Base-by-base conservation (phyloP, 2,113 vertebrate genomes). In the Archilochus colubris region DNA sequence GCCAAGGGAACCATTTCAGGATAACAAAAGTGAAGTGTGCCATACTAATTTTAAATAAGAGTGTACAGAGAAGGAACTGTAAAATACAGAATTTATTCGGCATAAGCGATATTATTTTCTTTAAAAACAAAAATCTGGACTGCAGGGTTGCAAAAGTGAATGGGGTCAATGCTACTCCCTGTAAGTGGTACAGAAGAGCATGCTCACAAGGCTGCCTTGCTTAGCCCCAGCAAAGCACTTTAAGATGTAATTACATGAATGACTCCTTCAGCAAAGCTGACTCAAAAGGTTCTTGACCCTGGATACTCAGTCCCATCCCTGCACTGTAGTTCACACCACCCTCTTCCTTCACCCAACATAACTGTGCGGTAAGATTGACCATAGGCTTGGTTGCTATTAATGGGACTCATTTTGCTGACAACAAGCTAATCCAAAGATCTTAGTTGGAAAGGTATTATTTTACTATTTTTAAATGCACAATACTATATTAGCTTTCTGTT, bases 201-300 rank as follows among this genome's bases (percentile, higher is more conserved):
- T 83, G 85, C 90, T 95, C 80, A 88, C 46, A 54, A 78, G 55
- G 76, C 69, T 93, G 44, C 73, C 68, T 85, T 70, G 82, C 89
- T 91, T 68, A 91, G 91, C 88, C 93, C 73, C 2, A 1, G 86
- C 73, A 94, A 81, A 88, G 95, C 94, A 94, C 95, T 96, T 96
- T 94, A 95, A 86, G 64, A 90, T 90, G 88, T 95, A 96, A 96
- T 96, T 96, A 96, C 95, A 96, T 91, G 96, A 96, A 95, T 33
- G 20, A 96, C 94, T 96, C 95, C 95, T 95, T 95, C 96, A 96
- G 96, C 91, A 93, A 93, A 94, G 91, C 96, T 96, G 96, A 96
- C 94, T 96, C 18, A 15, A 93, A 96, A 96, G 95, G 95, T 96
- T 93, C 83, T 86, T 95, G 96, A 96, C 96, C 95, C 92, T 96